A percentile compares a stretch with the other conserved stretches of the same genome.
These are phyloP conservation scores for Ceratina japonica DNA, from an alignment of 1,140 invertebrate species.

Conservation along the genomic window DNA sequence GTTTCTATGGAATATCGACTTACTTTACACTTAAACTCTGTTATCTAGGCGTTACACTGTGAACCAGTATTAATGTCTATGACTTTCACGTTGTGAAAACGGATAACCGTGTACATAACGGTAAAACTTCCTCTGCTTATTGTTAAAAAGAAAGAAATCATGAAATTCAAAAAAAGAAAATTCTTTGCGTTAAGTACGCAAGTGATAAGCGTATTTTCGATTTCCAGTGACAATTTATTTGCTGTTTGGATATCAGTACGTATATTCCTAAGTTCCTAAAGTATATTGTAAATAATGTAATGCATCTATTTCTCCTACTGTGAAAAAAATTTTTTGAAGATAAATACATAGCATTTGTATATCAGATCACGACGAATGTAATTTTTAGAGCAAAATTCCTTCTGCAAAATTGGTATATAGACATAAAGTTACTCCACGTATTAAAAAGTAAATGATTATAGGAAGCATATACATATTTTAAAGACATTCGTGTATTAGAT, in stretches of 20 bases:
- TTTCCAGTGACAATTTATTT: constrained; percentile 1
- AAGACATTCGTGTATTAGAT: not conserved
- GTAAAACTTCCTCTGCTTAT: constrained; percentile 29
- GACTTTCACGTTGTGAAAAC: constrained; percentile 33
- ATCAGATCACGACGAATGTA: not conserved
- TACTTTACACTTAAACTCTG: constrained; percentile 25
- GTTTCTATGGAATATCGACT: constrained; percentile 14
- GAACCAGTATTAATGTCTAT: constrained; percentile 39
- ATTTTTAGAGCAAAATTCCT: not conserved
- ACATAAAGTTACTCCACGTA: constrained; percentile 18
- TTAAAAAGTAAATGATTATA: constrained; percentile 35
- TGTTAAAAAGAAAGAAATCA: constrained; percentile 14
- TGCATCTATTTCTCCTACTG: not conserved
- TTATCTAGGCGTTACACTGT: constrained; percentile 32
- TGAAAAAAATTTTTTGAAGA: not conserved
- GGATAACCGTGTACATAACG: constrained; percentile 33
- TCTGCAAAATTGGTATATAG: constrained; percentile 44
- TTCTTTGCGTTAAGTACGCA: constrained; percentile 3
- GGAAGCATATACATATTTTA: constrained; percentile 33
- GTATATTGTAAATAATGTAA: constrained; percentile 34
- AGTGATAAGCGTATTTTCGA: constrained; percentile 16
- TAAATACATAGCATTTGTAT: constrained; percentile 13
- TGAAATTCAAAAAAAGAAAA: constrained; percentile 6
- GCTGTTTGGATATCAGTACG: not conserved
- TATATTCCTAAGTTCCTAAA: constrained; percentile 47